These are phyloP conservation scores for Saguinus imperator DNA, from an alignment of 2,113 vertebrate species.

Conservation along the genomic window DNA sequence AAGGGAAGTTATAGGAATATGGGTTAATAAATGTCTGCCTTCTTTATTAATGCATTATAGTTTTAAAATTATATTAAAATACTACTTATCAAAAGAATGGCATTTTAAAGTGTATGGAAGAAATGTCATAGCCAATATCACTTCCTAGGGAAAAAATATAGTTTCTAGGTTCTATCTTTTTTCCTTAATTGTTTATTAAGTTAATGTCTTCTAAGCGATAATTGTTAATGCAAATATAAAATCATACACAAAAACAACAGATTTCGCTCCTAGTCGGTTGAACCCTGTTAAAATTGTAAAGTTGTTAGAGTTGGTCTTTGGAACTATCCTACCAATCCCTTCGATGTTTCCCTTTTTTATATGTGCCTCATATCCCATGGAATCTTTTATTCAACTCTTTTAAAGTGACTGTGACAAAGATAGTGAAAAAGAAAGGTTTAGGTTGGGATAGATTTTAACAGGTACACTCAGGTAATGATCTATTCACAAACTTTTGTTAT, in stretches of 20 bases:
- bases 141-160: background rate
- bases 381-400: background rate
- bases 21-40: background rate
- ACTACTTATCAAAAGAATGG: background rate
- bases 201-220: background rate
- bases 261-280: background rate
- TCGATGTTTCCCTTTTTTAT: background rate
- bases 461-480: background rate
- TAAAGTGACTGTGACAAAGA: background rate
- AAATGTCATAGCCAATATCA: background rate
- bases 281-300: background rate
- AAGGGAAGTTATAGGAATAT: background rate
- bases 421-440: background rate
- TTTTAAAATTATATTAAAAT: conserved; percentile 21
- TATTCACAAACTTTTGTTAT: background rate
- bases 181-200: background rate
- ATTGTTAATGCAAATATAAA: background rate
- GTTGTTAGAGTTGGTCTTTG: background rate
- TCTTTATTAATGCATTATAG: background rate
- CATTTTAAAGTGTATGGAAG: background rate
- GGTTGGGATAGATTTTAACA: background rate
- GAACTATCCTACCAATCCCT: background rate
- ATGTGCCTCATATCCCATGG: background rate
- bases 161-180: background rate
- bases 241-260: background rate